Evolutionary conservation across 2,113 vertebrate genomes (phyloP).

Genomic region (Engraulis encrasicolus): DNA sequence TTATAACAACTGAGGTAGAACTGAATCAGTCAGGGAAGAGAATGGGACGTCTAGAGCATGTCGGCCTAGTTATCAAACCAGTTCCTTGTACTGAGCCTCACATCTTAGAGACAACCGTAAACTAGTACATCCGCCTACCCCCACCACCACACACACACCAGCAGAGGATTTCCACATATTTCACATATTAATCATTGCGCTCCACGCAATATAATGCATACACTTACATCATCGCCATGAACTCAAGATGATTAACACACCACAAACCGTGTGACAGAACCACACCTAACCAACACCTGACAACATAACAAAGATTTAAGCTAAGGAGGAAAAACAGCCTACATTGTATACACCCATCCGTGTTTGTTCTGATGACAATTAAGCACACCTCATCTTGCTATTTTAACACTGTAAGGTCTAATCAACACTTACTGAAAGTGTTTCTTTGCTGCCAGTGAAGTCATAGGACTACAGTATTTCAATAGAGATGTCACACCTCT

Average conservation of each 20-base stretch:
- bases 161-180: neutral
- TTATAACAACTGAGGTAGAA: neutral
- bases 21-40: conserved; percentile 8
- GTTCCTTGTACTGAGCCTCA: conserved; percentile 47
- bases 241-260: neutral
- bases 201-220: neutral
- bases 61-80: conserved; percentile 68
- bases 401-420: neutral
- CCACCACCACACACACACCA: neutral
- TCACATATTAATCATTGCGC: neutral
- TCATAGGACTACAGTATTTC: neutral
- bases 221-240: neutral
- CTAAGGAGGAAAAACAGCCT: neutral
- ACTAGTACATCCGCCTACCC: too few relatives aligned
- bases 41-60: neutral
- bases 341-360: neutral
- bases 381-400: neutral
- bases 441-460: neutral
- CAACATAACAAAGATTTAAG: neutral
- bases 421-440: neutral
- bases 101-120: neutral
- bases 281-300: conserved; percentile 1
- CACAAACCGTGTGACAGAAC: neutral
- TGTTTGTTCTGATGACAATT: neutral
- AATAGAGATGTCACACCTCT: neutral